A percentile compares a stretch with the other conserved stretches of the same genome.
Evolutionary conservation across 1,140 invertebrate genomes (phyloP).

Genomic region (Philotrypesis tridentata): DNA sequence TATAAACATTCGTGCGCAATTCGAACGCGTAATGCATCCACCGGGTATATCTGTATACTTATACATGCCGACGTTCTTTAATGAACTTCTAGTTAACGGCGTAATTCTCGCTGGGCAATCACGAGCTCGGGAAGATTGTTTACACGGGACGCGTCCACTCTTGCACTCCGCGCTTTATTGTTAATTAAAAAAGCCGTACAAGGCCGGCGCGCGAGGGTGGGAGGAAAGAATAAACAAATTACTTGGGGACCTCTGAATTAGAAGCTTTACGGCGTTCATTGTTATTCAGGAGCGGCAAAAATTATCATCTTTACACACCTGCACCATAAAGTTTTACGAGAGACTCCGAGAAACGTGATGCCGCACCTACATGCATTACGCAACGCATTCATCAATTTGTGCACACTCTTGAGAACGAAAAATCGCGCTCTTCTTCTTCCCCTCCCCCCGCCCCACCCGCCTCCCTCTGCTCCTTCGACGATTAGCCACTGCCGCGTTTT

Average conservation of each 20-base stretch:
- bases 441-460: too few species aligned
- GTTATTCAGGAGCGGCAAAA: conserved; percentile 13
- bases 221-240: not conserved
- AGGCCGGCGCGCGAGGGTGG: too few species aligned
- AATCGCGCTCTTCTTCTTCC: too few species aligned
- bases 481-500: too few species aligned
- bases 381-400: not conserved
- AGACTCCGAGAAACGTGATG: not conserved
- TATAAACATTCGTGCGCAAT: too few species aligned
- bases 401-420: too few species aligned
- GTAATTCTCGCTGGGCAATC: not conserved
- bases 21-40: too few species aligned
- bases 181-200: conserved; percentile 5
- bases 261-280: not conserved
- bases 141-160: too few species aligned
- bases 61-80: not conserved
- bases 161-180: not conserved
- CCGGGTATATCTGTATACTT: too few species aligned
- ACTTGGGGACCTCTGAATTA: not conserved
- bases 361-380: not conserved
- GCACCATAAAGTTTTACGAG: conserved; percentile 4
- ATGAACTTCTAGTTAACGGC: not conserved
- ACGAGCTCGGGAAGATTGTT: not conserved
- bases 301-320: conserved; percentile 8
- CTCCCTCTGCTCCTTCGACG: too few species aligned